These are phyloP conservation scores for Chrysolina haemoptera DNA, from an alignment of 2,888 invertebrate species.

Conservation along the genomic window DNA sequence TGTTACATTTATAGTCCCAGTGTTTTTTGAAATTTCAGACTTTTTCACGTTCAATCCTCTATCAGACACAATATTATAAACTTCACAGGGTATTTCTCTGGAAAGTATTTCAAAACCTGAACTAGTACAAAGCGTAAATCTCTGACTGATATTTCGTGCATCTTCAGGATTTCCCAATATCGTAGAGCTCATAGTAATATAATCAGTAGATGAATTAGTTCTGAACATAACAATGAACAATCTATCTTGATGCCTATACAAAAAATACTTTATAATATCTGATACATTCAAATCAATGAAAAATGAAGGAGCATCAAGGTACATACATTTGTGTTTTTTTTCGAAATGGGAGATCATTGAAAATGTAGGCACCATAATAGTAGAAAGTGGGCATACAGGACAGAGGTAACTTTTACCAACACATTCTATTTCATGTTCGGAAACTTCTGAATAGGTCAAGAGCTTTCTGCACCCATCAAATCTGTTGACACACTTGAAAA, in stretches of 20 bases:
- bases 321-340: neutral
- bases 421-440: conserved; percentile 34
- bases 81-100: neutral
- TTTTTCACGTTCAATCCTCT: neutral
- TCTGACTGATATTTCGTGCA: neutral
- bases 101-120: neutral
- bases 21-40: neutral
- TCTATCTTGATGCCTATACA: conserved; percentile 6
- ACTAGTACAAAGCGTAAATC: neutral
- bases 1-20: neutral
- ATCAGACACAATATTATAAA: neutral
- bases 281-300: neutral
- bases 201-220: neutral
- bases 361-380: neutral
- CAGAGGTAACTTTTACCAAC: conserved; percentile 22
- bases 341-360: neutral
- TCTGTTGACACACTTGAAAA: too few relatives aligned
- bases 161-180: neutral
- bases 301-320: neutral
- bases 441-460: conserved; percentile 28
- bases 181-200: neutral
- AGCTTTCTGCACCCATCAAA: conserved; percentile 35
- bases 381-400: conserved; percentile 31
- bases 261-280: neutral
- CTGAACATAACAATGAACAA: neutral